Evolutionary conservation across 2,113 vertebrate species (phyloP).

Genomic region (Lipophrys pholis): DNA sequence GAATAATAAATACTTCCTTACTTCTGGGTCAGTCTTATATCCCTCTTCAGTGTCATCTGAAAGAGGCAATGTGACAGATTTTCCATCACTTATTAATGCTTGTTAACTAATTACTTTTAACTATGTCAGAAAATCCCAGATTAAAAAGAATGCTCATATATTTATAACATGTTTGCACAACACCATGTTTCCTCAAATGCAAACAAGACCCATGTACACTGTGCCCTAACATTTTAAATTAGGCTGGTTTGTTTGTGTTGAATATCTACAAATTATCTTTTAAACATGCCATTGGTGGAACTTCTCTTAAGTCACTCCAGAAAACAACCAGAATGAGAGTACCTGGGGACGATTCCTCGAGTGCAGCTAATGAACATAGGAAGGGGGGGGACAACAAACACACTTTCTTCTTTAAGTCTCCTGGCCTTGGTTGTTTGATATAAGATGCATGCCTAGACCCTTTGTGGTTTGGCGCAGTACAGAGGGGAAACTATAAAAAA

Average conservation of each 20-base stretch:
- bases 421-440: conserved; percentile 72
- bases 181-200: conserved; percentile 69
- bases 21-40: conserved; percentile 58
- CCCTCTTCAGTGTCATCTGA: conserved; percentile 51
- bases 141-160: conserved; percentile 74
- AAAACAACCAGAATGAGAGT: conserved; percentile 62
- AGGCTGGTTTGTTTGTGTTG: conserved; percentile 76
- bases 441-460: conserved; percentile 59
- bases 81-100: conserved; percentile 71
- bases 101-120: conserved; percentile 77
- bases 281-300: conserved; percentile 74
- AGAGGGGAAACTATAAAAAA: conserved; percentile 59
- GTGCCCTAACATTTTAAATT: conserved; percentile 74
- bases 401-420: conserved; percentile 74
- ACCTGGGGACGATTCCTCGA: conserved; percentile 75
- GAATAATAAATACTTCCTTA: not conserved
- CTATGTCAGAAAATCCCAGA: conserved; percentile 66
- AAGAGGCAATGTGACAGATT: conserved; percentile 62
- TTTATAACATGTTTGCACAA: conserved; percentile 75
- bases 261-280: conserved; percentile 82
- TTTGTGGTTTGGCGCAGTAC: conserved; percentile 57
- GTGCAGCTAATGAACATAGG: conserved; percentile 75
- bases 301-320: conserved; percentile 76
- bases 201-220: conserved; percentile 74
- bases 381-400: conserved; percentile 70